phyloP scores from a whole-genome alignment of 64 coral and sea anemone genomes.

The Exaiptasia diaphana region DNA sequence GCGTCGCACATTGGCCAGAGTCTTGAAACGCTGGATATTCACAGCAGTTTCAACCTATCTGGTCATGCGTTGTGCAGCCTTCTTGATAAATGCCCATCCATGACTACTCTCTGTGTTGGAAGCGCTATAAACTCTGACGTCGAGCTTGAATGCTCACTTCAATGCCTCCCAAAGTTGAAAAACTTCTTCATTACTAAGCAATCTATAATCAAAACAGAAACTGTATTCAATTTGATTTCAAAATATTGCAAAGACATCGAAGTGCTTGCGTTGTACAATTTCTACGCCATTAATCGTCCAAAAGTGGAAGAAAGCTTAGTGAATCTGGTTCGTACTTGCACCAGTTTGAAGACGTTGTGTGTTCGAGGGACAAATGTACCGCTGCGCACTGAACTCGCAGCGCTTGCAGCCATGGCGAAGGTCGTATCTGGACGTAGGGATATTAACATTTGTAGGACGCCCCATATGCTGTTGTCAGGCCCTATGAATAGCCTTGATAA shows the following conservation, averaged over 20 bases:
- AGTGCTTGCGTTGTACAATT: slow-evolving; percentile 66
- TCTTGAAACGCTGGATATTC: slow-evolving; percentile 62
- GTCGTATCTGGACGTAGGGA: slow-evolving; percentile 29
- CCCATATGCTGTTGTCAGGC: slow-evolving; percentile 45
- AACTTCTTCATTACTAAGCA: slow-evolving; percentile 76
- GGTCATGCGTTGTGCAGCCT: slow-evolving; percentile 44
- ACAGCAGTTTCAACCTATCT: slow-evolving; percentile 74
- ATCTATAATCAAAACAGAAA: slow-evolving; percentile 66
- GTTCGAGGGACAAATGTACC: slow-evolving; percentile 82
- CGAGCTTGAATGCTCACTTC: slow-evolving; percentile 42
- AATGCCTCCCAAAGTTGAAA: slow-evolving; percentile 55
- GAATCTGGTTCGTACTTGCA: slow-evolving; percentile 43
- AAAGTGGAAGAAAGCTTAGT: slow-evolving; percentile 57
- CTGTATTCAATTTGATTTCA: slow-evolving; percentile 43
- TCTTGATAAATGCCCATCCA: slow-evolving; percentile 23
- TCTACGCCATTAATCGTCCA: slow-evolving; percentile 63
- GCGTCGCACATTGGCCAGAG: background rate
- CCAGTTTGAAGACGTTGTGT: slow-evolving; percentile 52
- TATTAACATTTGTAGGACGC: slow-evolving; percentile 53
- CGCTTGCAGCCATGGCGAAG: slow-evolving; percentile 48
- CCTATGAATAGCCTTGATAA: slow-evolving; percentile 57
- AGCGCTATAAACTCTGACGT: slow-evolving; percentile 58
- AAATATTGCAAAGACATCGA: slow-evolving; percentile 57
- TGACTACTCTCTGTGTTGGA: slow-evolving; percentile 66
- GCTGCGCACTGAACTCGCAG: slow-evolving; percentile 56